phyloP scores from a whole-genome alignment of 1,140 invertebrate species.

The Eriocheir sinensis region DNA sequence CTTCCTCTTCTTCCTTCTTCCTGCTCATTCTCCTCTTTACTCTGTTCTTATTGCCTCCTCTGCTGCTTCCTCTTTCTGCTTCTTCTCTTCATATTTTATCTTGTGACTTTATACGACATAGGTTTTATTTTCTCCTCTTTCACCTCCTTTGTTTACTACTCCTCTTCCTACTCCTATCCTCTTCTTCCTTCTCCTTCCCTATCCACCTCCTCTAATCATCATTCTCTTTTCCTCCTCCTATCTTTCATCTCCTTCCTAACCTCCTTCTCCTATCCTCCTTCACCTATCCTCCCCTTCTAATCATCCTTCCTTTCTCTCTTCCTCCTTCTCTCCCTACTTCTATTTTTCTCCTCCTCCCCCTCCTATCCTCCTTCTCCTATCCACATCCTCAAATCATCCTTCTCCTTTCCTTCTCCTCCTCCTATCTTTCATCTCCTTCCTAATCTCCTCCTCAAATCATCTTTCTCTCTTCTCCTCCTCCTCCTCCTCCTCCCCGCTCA shows the following conservation, averaged over 20 bases:
- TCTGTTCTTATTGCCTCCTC: too few relatives aligned
- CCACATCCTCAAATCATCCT: background rate
- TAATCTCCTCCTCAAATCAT: background rate
- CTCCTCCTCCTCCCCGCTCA: background rate
- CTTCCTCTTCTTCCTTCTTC: too few relatives aligned
- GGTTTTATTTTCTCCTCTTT: too few relatives aligned
- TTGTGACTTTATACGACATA: too few relatives aligned
- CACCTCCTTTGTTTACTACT: too few relatives aligned
- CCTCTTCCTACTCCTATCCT: background rate
- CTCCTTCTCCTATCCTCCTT: background rate
- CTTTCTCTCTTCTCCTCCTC: background rate
- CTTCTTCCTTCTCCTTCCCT: conserved; percentile 6
- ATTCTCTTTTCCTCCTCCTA: background rate
- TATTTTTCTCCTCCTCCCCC: background rate
- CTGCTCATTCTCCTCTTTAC: too few relatives aligned
- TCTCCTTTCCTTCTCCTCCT: background rate
- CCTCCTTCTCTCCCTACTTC: background rate
- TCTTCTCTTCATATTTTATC: too few relatives aligned
- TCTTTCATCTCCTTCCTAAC: background rate
- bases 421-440: background rate
- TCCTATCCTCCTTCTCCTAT: background rate
- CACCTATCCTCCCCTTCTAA: background rate
- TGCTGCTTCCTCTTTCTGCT: too few relatives aligned
- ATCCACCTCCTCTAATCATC: background rate
- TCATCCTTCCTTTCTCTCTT: background rate